Evolutionary conservation across 2,797 vertebrate genomes (phyloP), one percentile per base, ranked within the genome.

Genomic region (Mormyrus proboscirostris): DNA sequence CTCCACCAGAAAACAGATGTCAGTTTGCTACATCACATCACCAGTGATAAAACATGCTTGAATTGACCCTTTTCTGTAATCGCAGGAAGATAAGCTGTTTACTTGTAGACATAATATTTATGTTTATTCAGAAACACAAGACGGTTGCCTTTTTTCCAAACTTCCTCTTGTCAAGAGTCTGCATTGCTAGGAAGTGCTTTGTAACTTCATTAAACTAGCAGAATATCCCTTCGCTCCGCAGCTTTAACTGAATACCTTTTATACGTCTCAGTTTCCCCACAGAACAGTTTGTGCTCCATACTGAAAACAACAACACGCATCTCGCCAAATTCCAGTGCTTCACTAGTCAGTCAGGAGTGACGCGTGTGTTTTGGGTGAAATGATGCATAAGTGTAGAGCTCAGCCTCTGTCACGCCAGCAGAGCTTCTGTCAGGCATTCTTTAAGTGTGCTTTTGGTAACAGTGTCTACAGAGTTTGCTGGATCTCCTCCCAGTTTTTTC

Each of bases 1-100:
- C 33, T 83, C 88, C 44, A 25, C 53, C 44, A 49, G 53, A 49
- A 84, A 65, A 65, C 79, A 89, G 44, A 83, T 89, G 51, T 59
- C 33, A 88, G 19, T 53, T 44, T 19, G 59, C 25, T 62, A 44
- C 10, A 19, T 44, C 19, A 49, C 12, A 89, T 82, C 19, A 47
- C 38, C 41, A 84, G 79, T 84, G 53, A 84, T 41, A 55, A 89
- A 10, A 51, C 53, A n/a, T 33, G 55, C 79, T 79, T 88, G 50
- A 47, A 59, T 65, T 12, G 25, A 82, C 19, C 29, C 50, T 62
- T 14, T 14, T 41, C 73, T 59, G 53, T 44, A 29, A 44, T 83
- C 53, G n/a, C 19, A 57, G 53, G 33, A 47, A 41, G 50, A 50
- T 55, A 89, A 59, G 51, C n/a, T n/a, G 25, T 57, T 89, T 47